phyloP scores from a whole-genome alignment of 1,140 invertebrate species.

The Heliconius himera region DNA sequence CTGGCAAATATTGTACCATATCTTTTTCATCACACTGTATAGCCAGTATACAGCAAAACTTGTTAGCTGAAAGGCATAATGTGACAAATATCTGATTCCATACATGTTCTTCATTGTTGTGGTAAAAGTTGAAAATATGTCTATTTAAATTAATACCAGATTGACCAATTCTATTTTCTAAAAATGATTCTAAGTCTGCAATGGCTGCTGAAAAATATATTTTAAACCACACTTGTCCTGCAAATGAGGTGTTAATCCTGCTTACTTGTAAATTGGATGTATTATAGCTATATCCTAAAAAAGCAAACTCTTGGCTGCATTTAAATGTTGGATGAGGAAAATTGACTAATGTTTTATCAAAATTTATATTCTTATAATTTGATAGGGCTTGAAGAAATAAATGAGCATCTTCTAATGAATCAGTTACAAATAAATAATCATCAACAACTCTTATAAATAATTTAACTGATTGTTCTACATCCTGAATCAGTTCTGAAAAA shows the following conservation, averaged over 20 bases:
- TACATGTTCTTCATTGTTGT: slow-evolving; percentile 67
- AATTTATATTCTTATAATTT: slow-evolving; percentile 74
- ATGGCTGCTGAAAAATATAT: slow-evolving; percentile 68
- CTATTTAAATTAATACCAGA: slow-evolving; percentile 70
- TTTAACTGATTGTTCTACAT: slow-evolving; percentile 49
- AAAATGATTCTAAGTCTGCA: slow-evolving; percentile 60
- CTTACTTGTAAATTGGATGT: slow-evolving; percentile 67
- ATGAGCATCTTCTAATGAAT: slow-evolving; percentile 64
- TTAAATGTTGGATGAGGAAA: slow-evolving; percentile 62
- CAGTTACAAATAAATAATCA: slow-evolving; percentile 77
- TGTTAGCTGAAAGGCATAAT: slow-evolving; percentile 77
- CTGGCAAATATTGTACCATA: slow-evolving; percentile 58
- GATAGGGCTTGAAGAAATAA: slow-evolving; percentile 66
- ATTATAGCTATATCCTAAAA: slow-evolving; percentile 72
- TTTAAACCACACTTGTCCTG: slow-evolving; percentile 77
- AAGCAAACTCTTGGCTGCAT: slow-evolving; percentile 60
- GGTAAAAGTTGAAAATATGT: slow-evolving; percentile 70
- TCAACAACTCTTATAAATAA: slow-evolving; percentile 75
- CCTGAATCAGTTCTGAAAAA: slow-evolving; percentile 54
- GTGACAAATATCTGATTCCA: slow-evolving; percentile 75
- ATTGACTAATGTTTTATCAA: slow-evolving; percentile 72
- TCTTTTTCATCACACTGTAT: slow-evolving; percentile 59
- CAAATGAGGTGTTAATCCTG: slow-evolving; percentile 64
- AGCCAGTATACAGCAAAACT: slow-evolving; percentile 77
- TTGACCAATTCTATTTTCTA: slow-evolving; percentile 72